These are phyloP conservation scores for Arctopsyche grandis DNA, from an alignment of 1,140 invertebrate species.

Conservation along the genomic window DNA sequence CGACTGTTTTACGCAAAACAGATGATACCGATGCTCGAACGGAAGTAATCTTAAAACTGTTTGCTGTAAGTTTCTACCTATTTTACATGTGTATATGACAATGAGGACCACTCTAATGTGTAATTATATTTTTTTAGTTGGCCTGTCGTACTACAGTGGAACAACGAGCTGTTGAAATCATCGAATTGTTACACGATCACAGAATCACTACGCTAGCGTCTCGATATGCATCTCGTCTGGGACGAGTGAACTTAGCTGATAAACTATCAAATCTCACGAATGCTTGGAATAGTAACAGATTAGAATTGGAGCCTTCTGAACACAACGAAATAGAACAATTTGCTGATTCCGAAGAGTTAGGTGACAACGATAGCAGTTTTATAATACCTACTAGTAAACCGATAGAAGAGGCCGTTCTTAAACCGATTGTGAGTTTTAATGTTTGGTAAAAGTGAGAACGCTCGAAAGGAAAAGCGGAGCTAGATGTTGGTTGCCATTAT, in stretches of 20 bases:
- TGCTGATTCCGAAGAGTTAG: constrained; percentile 22
- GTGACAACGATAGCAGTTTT: constrained; percentile 57
- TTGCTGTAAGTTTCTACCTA: constrained; percentile 74
- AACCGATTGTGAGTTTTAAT: constrained; percentile 60
- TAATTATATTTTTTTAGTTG: constrained; percentile 68
- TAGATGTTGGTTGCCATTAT: no score
- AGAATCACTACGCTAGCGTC: constrained; percentile 84
- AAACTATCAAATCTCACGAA: constrained; percentile 67
- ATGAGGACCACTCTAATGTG: constrained; percentile 30
- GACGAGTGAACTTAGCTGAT: constrained; percentile 80
- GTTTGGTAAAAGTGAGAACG: background rate
- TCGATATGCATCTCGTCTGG: constrained; percentile 84
- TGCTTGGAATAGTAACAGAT: constrained; percentile 58
- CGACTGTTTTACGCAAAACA: constrained; percentile 66
- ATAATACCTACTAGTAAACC: constrained; percentile 62
- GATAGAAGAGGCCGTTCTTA: constrained; percentile 58
- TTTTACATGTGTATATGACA: constrained; percentile 54
- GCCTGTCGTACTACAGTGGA: constrained; percentile 86
- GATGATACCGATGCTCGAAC: constrained; percentile 72
- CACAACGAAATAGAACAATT: constrained; percentile 31
- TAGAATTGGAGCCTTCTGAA: constrained; percentile 47
- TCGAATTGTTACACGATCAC: constrained; percentile 81
- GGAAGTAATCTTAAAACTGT: constrained; percentile 87
- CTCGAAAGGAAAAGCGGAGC: no score
- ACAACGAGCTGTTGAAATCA: constrained; percentile 85